These are phyloP conservation scores for Cuculus canorus DNA, from an alignment of 2,797 vertebrate species.

Conservation along the genomic window DNA sequence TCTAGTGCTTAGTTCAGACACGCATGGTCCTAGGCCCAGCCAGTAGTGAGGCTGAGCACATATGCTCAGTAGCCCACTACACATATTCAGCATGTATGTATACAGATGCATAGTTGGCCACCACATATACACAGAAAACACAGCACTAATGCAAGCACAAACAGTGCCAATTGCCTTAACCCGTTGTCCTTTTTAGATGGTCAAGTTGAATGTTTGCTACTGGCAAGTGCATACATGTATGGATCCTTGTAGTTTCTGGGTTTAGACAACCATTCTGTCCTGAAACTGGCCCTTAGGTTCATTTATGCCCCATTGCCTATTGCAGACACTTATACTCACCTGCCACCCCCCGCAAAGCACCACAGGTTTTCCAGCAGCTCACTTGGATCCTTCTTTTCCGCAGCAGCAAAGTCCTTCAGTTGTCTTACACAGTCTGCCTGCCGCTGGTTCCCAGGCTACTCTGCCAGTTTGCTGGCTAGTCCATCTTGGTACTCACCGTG, in stretches of 20 bases:
- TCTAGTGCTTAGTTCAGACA: not conserved
- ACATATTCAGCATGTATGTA: rapidly evolving
- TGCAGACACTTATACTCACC: rapidly evolving
- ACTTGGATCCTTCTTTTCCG: not conserved
- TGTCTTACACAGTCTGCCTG: rapidly evolving
- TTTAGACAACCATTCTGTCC: not conserved
- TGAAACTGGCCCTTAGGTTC: rapidly evolving
- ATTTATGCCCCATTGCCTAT: not conserved
- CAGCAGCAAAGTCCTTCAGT: not conserved
- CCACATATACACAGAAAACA: not conserved
- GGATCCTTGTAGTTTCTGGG: not conserved
- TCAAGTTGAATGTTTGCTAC: not conserved
- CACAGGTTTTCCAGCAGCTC: not conserved
- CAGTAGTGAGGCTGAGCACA: not conserved
- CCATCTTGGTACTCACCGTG: rapidly evolving
- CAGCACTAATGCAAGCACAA: not conserved
- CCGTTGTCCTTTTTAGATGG: not conserved
- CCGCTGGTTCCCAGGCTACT: not conserved
- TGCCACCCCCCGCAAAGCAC: rapidly evolving
- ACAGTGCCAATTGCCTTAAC: rapidly evolving
- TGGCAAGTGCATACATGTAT: rapidly evolving
- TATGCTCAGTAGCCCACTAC: not conserved
- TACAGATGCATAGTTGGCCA: not conserved
- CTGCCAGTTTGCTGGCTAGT: not conserved
- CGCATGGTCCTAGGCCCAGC: not conserved